phyloP scores from a whole-genome alignment of 37 sponge, comb jelly and placozoan species.

The Tethya wilhelma region DNA sequence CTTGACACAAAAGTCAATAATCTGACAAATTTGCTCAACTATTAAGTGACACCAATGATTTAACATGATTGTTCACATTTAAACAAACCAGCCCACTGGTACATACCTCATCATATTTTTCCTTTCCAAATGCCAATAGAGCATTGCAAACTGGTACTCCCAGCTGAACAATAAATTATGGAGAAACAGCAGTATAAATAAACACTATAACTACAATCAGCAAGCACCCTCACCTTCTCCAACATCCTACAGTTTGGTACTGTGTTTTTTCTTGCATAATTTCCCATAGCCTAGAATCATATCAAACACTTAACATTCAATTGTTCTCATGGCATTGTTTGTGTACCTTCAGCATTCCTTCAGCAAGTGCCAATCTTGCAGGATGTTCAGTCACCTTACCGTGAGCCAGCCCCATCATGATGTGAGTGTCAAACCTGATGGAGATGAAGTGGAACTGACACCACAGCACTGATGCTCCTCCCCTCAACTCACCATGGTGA shows the following conservation, averaged over 20 bases:
- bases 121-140: slow-evolving; percentile 77
- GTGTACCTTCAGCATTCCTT: slow-evolving; percentile 52
- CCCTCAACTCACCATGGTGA: slow-evolving; percentile 45
- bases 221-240: slow-evolving; percentile 6
- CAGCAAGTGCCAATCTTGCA: slow-evolving; percentile 63
- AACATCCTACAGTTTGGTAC: background rate
- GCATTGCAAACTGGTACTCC: slow-evolving; percentile 78
- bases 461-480: too few species aligned
- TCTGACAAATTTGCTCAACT: too few species aligned
- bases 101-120: slow-evolving; percentile 79
- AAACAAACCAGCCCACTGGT: background rate
- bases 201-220: too few species aligned
- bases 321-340: too few species aligned
- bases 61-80: too few species aligned
- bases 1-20: too few species aligned
- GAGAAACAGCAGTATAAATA: too few species aligned
- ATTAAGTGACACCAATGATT: too few species aligned
- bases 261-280: slow-evolving; percentile 3
- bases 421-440: slow-evolving; percentile 60
- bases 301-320: too few species aligned
- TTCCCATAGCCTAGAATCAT: slow-evolving; percentile 19
- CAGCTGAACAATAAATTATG: slow-evolving; percentile 44
- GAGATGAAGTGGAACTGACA: too few species aligned
- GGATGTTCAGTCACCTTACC: slow-evolving; percentile 39
- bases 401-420: slow-evolving; percentile 60